phyloP scores from a whole-genome alignment of 2,888 invertebrate genomes.

The Metopia argyrocephala region DNA sequence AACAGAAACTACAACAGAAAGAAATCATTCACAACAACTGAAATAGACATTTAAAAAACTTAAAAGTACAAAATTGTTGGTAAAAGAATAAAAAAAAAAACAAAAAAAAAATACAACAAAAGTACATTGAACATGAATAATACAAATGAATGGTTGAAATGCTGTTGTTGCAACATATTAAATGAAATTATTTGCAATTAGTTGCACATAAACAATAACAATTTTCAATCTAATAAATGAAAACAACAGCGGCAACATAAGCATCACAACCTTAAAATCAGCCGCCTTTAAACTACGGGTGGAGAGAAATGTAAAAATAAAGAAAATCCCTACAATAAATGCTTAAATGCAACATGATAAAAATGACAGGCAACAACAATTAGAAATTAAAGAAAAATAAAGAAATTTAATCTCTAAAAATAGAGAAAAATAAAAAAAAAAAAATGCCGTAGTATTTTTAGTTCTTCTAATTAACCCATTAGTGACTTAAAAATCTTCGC shows the following conservation, averaged over 20 bases:
- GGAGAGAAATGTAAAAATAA: background rate
- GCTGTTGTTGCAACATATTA: conserved; percentile 55
- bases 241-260: conserved; percentile 34
- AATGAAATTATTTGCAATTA: conserved; percentile 62
- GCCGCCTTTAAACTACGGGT: background rate
- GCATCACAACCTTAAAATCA: background rate
- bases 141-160: background rate
- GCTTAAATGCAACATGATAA: background rate
- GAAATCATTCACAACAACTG: background rate
- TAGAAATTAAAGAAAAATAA: conserved; percentile 17
- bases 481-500: background rate
- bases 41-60: background rate
- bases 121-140: conserved; percentile 45
- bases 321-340: conserved; percentile 6
- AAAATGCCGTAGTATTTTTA: background rate
- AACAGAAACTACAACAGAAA: background rate
- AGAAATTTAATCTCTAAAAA: no score
- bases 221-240: background rate
- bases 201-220: conserved; percentile 39
- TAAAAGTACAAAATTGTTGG: conserved; percentile 20
- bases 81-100: conserved; percentile 6
- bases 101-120: conserved; percentile 9
- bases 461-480: background rate
- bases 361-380: conserved; percentile 26
- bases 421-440: no score